Evolutionary conservation across 2,113 vertebrate species (phyloP).

Genomic region (Lagenorhynchus albirostris): DNA sequence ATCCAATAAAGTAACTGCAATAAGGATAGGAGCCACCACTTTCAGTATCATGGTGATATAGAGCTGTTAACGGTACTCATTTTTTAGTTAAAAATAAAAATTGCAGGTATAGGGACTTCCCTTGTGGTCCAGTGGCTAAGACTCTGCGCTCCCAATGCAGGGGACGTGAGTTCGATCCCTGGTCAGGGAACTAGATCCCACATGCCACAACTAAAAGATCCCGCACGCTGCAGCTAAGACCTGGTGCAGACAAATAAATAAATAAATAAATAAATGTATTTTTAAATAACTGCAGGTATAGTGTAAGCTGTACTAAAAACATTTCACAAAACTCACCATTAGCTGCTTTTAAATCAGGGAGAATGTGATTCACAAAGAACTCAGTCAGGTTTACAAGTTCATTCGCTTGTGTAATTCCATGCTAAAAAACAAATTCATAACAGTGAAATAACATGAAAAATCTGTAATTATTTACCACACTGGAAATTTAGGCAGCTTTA

Average conservation of each 20-base stretch:
- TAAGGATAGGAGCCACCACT: not conserved
- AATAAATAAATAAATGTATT: no score
- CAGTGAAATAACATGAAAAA: not conserved
- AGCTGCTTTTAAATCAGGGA: slow-evolving; percentile 92
- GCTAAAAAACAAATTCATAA: slow-evolving; percentile 81
- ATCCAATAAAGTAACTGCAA: not conserved
- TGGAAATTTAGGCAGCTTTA: slow-evolving; percentile 3
- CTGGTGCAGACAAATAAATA: no score
- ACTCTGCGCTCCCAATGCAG: no score
- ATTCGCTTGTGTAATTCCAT: slow-evolving; percentile 99
- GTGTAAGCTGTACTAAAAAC: not conserved
- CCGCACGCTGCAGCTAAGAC: no score
- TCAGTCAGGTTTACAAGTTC: slow-evolving; percentile 97
- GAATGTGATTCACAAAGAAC: slow-evolving; percentile 98
- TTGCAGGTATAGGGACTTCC: not conserved
- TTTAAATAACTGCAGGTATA: no score
- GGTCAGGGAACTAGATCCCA: no score
- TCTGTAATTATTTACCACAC: not conserved
- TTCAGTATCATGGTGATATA: not conserved
- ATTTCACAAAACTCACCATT: slow-evolving; percentile 84
- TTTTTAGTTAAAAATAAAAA: not conserved
- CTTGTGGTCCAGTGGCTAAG: no score
- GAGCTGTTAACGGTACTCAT: not conserved
- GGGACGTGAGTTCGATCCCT: no score
- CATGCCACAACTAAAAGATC: no score